phyloP scores from a whole-genome alignment of 2,113 vertebrate genomes.

The Bubo bubo region DNA sequence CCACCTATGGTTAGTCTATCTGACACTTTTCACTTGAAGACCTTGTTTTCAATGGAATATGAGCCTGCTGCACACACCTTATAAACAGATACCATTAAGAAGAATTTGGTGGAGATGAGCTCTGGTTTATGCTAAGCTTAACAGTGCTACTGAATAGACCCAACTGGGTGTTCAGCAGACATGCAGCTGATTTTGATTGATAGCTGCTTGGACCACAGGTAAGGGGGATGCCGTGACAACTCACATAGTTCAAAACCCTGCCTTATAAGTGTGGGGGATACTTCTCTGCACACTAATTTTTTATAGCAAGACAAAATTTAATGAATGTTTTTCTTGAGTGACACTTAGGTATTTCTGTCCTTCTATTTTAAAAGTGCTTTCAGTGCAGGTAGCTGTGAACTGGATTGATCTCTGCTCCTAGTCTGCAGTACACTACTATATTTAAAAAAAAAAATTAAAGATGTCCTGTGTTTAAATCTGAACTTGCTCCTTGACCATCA shows the following conservation, averaged over 20 bases:
- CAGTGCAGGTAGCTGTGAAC: background rate
- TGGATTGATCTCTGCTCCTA: background rate
- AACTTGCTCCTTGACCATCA: background rate
- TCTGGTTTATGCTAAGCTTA: background rate
- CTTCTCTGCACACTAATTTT: background rate
- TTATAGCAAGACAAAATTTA: background rate
- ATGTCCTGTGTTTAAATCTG: background rate
- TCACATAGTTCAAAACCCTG: background rate
- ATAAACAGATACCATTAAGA: background rate
- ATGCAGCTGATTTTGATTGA: background rate
- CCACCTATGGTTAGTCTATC: conserved; percentile 35
- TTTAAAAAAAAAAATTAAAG: background rate
- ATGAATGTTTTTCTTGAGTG: background rate
- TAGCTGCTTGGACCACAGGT: background rate
- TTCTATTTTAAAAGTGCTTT: background rate
- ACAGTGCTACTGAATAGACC: background rate
- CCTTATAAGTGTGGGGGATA: background rate
- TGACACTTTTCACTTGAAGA: background rate
- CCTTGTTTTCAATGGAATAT: background rate
- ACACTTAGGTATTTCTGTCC: background rate
- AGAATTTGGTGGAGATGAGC: background rate
- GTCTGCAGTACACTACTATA: background rate
- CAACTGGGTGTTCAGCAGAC: background rate
- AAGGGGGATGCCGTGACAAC: fast-evolving
- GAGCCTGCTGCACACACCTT: background rate